Evolutionary conservation across 1,140 invertebrate genomes (phyloP).

Genomic region (Eupristina koningsbergeri): DNA sequence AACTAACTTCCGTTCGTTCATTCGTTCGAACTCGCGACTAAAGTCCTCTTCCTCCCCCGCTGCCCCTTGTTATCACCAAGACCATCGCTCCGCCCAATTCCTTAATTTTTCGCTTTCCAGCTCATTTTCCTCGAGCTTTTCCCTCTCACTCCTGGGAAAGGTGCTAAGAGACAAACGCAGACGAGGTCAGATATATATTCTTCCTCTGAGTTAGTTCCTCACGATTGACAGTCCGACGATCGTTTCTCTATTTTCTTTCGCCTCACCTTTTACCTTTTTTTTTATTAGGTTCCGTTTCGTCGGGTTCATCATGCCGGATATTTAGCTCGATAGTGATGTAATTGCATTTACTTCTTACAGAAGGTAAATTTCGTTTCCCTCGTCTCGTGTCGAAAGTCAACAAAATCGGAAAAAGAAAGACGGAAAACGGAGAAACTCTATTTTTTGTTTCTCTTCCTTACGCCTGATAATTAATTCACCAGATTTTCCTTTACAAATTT

Average conservation of each 20-base stretch:
- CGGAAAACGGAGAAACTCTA: background rate
- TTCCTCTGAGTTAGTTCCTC: background rate
- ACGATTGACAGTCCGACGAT: background rate
- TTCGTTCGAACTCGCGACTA: slow-evolving; percentile 11
- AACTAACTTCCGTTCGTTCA: slow-evolving; percentile 58
- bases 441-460: background rate
- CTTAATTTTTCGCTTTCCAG: slow-evolving; percentile 4
- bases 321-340: background rate
- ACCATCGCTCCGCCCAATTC: background rate
- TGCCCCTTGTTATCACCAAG: slow-evolving; percentile 8
- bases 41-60: slow-evolving; percentile 13
- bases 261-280: background rate
- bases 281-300: background rate
- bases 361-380: background rate
- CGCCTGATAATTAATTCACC: background rate
- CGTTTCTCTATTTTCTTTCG: background rate
- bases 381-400: background rate
- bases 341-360: background rate
- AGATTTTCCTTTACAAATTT: background rate
- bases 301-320: background rate
- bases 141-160: background rate
- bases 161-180: background rate
- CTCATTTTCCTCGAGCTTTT: background rate
- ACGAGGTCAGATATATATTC: background rate
- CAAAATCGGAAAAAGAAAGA: background rate